phyloP scores from a whole-genome alignment of 2,113 vertebrate species.

The Dicerorhinus sumatrensis region DNA sequence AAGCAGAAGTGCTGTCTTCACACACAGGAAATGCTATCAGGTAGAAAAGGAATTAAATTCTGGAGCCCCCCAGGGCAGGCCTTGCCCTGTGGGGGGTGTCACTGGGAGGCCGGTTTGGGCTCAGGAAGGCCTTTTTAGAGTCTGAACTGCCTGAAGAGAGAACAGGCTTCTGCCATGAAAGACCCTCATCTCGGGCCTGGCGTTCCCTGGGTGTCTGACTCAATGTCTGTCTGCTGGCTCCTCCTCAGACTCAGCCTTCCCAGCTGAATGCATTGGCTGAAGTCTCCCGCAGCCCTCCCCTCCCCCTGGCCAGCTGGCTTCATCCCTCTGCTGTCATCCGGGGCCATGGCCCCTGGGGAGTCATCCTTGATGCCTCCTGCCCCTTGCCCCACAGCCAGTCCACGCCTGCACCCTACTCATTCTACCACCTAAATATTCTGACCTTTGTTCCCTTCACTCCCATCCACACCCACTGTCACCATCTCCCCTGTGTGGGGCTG shows the following conservation, averaged over 20 bases:
- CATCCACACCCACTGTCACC: accelerated
- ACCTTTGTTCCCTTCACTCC: background rate
- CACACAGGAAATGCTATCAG: accelerated
- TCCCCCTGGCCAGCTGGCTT: background rate
- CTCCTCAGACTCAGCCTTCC: background rate
- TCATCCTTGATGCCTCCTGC: background rate
- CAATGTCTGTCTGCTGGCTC: background rate
- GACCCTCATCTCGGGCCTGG: background rate
- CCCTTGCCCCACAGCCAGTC: background rate
- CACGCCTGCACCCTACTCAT: background rate
- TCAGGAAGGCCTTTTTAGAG: background rate
- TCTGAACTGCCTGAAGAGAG: background rate
- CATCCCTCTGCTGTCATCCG: background rate
- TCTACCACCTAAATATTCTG: background rate
- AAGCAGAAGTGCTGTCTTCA: background rate
- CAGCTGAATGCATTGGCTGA: accelerated
- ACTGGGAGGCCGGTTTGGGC: background rate
- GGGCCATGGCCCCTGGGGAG: background rate
- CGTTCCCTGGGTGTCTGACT: accelerated
- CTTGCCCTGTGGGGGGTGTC: background rate
- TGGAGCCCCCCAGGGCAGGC: background rate
- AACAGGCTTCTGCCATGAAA: background rate
- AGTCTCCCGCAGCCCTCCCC: background rate
- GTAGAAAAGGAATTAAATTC: background rate
- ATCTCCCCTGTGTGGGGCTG: background rate